Evolutionary conservation across 2,797 vertebrate genomes (phyloP), one percentile per base, ranked within the genome.

Genomic region (Apodemus agrarius): DNA sequence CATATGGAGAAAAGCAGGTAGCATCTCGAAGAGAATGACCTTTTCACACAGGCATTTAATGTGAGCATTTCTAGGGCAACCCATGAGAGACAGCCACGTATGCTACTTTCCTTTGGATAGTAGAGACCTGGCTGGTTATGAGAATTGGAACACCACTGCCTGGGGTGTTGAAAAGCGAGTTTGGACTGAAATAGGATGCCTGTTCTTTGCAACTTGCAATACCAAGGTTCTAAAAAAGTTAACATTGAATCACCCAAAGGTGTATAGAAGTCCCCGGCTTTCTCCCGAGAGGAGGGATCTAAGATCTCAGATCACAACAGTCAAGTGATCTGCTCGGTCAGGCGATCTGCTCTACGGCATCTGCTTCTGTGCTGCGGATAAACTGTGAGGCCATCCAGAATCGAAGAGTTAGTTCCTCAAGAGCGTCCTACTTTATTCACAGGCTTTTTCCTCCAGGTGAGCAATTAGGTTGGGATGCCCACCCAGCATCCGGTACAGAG

Each of bases 1-100:
- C 46, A 75, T 96, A 75, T 90, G 52, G 91, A 95, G 92, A 84
- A 63, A 65, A 91, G 40, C 31, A 91, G 84, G 31, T 54, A 78
- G 49, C 40, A 34, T 79, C 22, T 54, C 49, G 57, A 78, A 80
- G 59, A 63, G 69, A 88, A 87, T 80, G 81, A 63, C 90, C 10
- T 0, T 9, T 97, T 94, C 91, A 52, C 72, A 57, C 90, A 80
- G 91, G 31, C n/a, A 59, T 80, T n/a, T 24, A 85, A 95, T 80
- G 29, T 75, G 40, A 84, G 24, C 69, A 78, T 91, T 95, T 96
- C 90, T 54, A 89, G 59, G 26, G 63, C 24, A 34, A 34, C 69
- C 21, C 61, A 95, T 96, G 78, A 81, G 72, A 43, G 59, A 63
- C 3, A 24, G 13, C 1, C 1, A 0, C 9, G 34, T 81, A 34